phyloP scores from a whole-genome alignment of 2,888 invertebrate species.

The Agrochola litura region DNA sequence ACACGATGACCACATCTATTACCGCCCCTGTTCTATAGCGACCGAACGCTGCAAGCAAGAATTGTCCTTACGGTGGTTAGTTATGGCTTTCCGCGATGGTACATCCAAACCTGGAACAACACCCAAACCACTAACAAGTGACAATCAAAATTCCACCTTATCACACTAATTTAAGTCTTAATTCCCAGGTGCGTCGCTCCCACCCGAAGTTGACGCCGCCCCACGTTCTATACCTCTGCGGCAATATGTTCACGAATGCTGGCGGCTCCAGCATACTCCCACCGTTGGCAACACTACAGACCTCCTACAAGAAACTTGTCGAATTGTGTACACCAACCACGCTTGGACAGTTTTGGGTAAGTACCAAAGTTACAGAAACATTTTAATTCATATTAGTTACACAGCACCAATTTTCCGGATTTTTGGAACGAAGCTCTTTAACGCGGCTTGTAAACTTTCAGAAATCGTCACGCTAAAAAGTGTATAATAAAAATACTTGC shows the following conservation, averaged over 20 bases:
- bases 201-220: constrained; percentile 87
- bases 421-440: too few species aligned
- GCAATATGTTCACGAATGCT: constrained; percentile 75
- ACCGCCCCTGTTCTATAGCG: too few species aligned
- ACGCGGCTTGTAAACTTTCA: too few species aligned
- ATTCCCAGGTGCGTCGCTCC: constrained; percentile 83
- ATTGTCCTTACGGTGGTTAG: too few species aligned
- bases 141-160: constrained; percentile 5
- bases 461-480: too few species aligned
- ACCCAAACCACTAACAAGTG: too few species aligned
- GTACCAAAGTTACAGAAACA: constrained; percentile 34
- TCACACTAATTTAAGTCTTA: not conserved
- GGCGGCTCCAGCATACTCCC: constrained; percentile 75
- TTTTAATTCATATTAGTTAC: too few species aligned
- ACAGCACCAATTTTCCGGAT: too few species aligned
- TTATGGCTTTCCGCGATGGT: too few species aligned
- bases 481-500: too few species aligned
- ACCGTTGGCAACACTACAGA: constrained; percentile 77
- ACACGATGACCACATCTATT: too few species aligned
- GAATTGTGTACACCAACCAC: constrained; percentile 95
- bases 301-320: constrained; percentile 92
- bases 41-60: too few species aligned
- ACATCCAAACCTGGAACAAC: not conserved
- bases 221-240: constrained; percentile 84
- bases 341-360: constrained; percentile 91